Base-by-base conservation (phyloP, 2,888 invertebrate genomes). In the Flexamia atlantica region DNA sequence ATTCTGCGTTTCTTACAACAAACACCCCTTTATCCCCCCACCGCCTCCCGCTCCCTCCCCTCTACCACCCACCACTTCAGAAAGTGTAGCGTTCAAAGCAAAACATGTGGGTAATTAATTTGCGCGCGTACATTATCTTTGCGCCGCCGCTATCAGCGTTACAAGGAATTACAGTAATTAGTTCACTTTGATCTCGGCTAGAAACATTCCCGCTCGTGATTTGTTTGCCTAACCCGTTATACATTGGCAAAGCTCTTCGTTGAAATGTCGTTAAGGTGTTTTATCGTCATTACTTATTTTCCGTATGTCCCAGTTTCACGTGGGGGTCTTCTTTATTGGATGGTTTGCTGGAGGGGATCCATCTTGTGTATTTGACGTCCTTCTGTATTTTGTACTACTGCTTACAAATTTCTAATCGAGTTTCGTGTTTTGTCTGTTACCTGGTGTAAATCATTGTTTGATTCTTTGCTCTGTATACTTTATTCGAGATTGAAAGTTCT, bases 81-180 rank as follows among this genome's bases (percentile, higher is more conserved):
- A 70, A 76, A 76, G 76, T 79, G 30, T 50, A 57, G 36, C 20
- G 79, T 57, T 79, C 79, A 79, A 79, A 79, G 79, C 57, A 76
- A 76, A 76, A 76, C 76, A 79, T 79, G 79, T 79, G 79, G 57
- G 79, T 57, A 57, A 79, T 53, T 57, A 76, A 57, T 32, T 79
- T 79, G 32, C 79, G 53, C 79, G 53, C 25, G 46, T n/a, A 57
- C 79, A 79, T 57, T 79, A 79, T 79, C 79, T 57, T 9, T 28
- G 50, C 42, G 36, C 20, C 20, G 50, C n/a, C 30, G 79, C 79
- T 76, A 76, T 46, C 74, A 28, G 25, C 28, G 17, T 76, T 40
- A 76, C 46, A 50, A 53, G 57, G 79, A 53, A 53, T 50, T 79
- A 57, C 36, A 32, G 79, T 79, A 79, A 79, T 79, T 79, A 57